Evolutionary conservation across 2,888 invertebrate species (phyloP).

Genomic region (Idaea aversata): DNA sequence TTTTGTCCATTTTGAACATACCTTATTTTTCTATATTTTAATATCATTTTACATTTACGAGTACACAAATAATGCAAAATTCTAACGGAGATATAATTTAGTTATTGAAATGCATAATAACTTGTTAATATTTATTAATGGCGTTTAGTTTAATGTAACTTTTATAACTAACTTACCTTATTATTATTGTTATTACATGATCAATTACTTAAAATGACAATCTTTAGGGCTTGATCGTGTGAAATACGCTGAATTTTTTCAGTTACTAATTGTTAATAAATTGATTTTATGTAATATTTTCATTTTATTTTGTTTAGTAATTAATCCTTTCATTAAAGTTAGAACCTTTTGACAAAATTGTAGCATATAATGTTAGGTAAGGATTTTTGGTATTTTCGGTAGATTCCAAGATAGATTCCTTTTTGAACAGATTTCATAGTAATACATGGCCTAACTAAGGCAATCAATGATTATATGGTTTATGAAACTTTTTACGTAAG

Average conservation of each 20-base stretch:
- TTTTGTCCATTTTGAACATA: not conserved
- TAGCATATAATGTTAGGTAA: too few relatives aligned
- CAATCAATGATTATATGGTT: too few relatives aligned
- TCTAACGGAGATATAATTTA: constrained; percentile 3
- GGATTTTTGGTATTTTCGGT: too few relatives aligned
- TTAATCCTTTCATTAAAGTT: constrained; percentile 16
- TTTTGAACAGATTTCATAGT: too few relatives aligned
- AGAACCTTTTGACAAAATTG: too few relatives aligned
- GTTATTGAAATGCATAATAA: constrained; percentile 56
- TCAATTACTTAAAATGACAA: constrained; percentile 36
- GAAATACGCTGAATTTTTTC: constrained; percentile 53
- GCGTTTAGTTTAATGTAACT: constrained; percentile 60
- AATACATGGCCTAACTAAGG: too few relatives aligned
- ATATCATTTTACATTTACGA: constrained; percentile 4
- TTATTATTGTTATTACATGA: constrained; percentile 65
- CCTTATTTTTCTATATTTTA: not conserved
- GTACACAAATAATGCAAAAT: constrained; percentile 5
- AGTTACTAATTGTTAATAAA: constrained; percentile 80
- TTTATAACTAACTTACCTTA: constrained; percentile 67
- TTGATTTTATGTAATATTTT: constrained; percentile 53
- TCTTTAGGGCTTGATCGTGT: constrained; percentile 42
- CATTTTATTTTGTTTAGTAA: constrained; percentile 52
- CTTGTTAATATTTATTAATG: constrained; percentile 78
- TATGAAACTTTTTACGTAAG: too few relatives aligned
- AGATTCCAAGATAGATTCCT: too few relatives aligned